Conservation (phyloP, 2,797 vertebrate species). For the Myotis pilosus region DNA sequence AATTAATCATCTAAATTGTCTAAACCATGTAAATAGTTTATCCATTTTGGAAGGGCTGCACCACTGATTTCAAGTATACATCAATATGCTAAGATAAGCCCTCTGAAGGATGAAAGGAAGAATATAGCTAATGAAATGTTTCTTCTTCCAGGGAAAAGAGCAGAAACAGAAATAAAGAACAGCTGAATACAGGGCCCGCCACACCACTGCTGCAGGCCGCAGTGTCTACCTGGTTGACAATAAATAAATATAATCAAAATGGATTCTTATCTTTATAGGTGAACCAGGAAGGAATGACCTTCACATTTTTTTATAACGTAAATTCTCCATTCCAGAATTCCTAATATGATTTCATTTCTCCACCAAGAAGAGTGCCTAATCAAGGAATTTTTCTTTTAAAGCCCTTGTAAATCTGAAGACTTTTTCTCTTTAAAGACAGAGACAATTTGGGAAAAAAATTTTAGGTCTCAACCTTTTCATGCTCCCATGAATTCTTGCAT, state of each 20-base stretch:
- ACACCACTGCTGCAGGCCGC: not conserved
- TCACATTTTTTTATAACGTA: not conserved
- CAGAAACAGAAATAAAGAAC: conserved; percentile 22
- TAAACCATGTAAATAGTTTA: not conserved
- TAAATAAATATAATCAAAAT: not conserved
- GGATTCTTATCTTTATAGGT: not conserved
- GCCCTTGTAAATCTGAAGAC: not conserved
- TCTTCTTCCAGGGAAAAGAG: not conserved
- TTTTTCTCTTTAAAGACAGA: conserved; percentile 25
- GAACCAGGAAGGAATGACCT: not conserved
- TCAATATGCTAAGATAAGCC: not conserved
- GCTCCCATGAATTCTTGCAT: not conserved
- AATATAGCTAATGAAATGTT: not conserved
- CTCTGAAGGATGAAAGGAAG: not conserved
- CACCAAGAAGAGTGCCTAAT: not conserved
- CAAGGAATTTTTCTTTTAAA: not conserved
- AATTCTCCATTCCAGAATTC: conserved; percentile 30
- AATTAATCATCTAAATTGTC: not conserved
- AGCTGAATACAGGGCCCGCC: not conserved
- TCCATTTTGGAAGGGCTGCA: not conserved
- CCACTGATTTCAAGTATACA: not conserved
- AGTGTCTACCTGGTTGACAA: not conserved
- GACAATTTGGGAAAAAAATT: not conserved
- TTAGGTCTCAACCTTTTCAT: not conserved
- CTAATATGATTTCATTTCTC: conserved; percentile 23